Percentiles rank a stretch among this genome's conserved stretches.
Conservation (phyloP, 1,140 invertebrate species). For the Hermetia illucens region DNA sequence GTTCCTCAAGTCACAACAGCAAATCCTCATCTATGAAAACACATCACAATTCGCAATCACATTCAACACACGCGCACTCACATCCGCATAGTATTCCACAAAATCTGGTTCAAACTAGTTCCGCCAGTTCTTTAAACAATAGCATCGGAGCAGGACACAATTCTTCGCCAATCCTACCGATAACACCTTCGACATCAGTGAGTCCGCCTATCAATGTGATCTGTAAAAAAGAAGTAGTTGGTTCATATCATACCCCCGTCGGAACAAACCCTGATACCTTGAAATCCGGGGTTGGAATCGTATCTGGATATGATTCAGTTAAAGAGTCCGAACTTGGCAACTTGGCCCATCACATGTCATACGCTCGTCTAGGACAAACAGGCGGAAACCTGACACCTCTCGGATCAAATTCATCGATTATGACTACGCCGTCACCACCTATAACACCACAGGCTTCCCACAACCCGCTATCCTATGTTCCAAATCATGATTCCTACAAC, state of each 20-base stretch:
- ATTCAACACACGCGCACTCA: too few relatives aligned
- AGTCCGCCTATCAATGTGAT: slow-evolving; percentile 47
- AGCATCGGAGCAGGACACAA: slow-evolving; percentile 17
- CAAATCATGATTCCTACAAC: slow-evolving; percentile 29
- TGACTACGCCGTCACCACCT: slow-evolving; percentile 48
- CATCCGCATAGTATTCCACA: too few relatives aligned
- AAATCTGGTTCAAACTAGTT: too few relatives aligned
- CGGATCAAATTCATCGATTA: slow-evolving; percentile 46
- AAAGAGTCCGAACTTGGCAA: too few relatives aligned
- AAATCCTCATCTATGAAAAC: slow-evolving; percentile 19
- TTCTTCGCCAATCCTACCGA: slow-evolving; percentile 38
- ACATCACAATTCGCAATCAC: slow-evolving; percentile 30
- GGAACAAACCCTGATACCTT: not conserved
- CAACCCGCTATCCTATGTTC: slow-evolving; percentile 25
- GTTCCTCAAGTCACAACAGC: slow-evolving; percentile 3
- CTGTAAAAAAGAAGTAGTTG: slow-evolving; percentile 37
- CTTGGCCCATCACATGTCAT: too few relatives aligned
- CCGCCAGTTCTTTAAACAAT: too few relatives aligned
- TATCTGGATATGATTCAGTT: slow-evolving; percentile 20
- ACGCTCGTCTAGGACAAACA: slow-evolving; percentile 26
- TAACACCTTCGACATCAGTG: slow-evolving; percentile 43
- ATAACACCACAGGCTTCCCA: slow-evolving; percentile 30
- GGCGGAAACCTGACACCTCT: slow-evolving; percentile 44
- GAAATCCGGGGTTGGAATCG: too few relatives aligned
- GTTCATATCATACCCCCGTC: not conserved